phyloP scores from a whole-genome alignment of 2,888 invertebrate genomes.

The Drosophila meridionalis region DNA sequence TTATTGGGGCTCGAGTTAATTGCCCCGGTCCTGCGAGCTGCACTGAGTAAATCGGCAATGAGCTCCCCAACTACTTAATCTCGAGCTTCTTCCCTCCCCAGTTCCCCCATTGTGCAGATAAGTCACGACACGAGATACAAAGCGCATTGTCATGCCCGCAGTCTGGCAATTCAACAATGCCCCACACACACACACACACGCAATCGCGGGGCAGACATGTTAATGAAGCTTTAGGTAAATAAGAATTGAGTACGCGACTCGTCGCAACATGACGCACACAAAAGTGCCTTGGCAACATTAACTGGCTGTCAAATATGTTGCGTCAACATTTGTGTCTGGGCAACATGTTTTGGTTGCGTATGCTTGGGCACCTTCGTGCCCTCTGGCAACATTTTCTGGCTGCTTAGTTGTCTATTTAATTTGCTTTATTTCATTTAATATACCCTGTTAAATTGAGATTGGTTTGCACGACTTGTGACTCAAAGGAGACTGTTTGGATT shows the following conservation, averaged over 20 bases:
- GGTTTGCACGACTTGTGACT: neutral
- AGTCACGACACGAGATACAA: constrained; percentile 51
- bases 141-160: constrained; percentile 43
- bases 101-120: constrained; percentile 49
- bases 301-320: constrained; percentile 3
- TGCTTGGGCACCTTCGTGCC: neutral
- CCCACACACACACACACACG: constrained; percentile 22
- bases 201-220: constrained; percentile 54
- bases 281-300: constrained; percentile 62
- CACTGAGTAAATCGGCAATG: constrained; percentile 59
- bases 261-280: constrained; percentile 55
- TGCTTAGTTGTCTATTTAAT: constrained; percentile 17
- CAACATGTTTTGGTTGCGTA: constrained; percentile 7
- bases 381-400: constrained; percentile 8
- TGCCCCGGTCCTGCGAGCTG: constrained; percentile 55
- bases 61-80: constrained; percentile 22
- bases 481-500: neutral
- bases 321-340: constrained; percentile 32
- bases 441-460: neutral
- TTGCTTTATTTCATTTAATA: neutral
- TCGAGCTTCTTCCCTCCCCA: constrained; percentile 35
- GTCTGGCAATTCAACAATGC: constrained; percentile 6
- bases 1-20: constrained; percentile 60
- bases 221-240: constrained; percentile 62
- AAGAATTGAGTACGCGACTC: constrained; percentile 8